phyloP scores from a whole-genome alignment of 2,797 vertebrate genomes.

The Carcharodon carcharias region DNA sequence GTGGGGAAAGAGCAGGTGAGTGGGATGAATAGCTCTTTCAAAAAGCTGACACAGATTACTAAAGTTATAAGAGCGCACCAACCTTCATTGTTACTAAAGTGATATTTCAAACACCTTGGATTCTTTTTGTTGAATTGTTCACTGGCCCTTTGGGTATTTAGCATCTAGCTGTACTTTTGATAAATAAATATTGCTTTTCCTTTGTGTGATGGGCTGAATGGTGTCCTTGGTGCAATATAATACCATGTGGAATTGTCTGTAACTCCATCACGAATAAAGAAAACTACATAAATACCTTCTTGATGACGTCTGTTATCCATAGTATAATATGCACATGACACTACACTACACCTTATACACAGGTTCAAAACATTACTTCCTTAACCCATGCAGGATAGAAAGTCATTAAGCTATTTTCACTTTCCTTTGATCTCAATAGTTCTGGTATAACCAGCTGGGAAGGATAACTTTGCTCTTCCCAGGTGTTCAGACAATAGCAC shows the following conservation, averaged over 20 bases:
- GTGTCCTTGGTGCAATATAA: background rate
- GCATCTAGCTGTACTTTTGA: background rate
- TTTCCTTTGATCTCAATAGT: conserved; percentile 32
- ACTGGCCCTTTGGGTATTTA: background rate
- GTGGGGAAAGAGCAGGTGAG: background rate
- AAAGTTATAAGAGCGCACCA: background rate
- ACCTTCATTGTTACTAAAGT: background rate
- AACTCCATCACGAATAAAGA: background rate
- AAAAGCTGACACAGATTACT: background rate
- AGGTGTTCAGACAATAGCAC: conserved; percentile 30
- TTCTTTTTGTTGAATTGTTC: background rate
- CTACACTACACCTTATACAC: too few relatives aligned
- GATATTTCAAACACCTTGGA: background rate
- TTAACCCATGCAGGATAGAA: background rate
- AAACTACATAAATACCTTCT: conserved; percentile 27
- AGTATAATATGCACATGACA: background rate
- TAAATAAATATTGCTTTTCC: background rate
- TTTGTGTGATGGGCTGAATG: background rate
- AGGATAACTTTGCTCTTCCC: background rate
- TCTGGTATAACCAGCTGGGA: background rate
- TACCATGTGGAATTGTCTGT: background rate
- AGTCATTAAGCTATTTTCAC: background rate
- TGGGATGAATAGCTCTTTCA: background rate
- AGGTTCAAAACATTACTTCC: background rate
- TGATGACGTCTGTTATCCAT: background rate